A percentile compares a stretch with the other conserved stretches of the same genome.
Conservation (phyloP, 2,797 vertebrate genomes). For the Molothrus ater region DNA sequence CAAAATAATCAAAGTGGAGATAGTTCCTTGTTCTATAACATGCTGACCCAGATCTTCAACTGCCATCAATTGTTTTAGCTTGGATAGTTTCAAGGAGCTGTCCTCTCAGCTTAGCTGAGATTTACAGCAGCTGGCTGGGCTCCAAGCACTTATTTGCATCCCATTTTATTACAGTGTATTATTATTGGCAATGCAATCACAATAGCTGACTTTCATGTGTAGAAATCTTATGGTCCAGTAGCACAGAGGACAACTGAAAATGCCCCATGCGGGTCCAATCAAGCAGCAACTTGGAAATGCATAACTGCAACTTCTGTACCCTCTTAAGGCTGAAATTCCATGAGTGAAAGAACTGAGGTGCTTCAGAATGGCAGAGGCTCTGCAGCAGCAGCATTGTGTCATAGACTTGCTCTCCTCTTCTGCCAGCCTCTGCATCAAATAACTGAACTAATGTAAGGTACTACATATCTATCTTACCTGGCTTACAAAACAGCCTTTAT, state of each 20-base stretch:
- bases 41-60: slow-evolving; percentile 45
- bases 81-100: slow-evolving; percentile 6
- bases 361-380: background rate
- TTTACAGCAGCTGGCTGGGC: background rate
- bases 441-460: background rate
- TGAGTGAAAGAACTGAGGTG: background rate
- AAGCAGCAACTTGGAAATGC: background rate
- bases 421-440: background rate
- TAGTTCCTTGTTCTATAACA: slow-evolving; percentile 27
- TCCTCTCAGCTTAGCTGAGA: slow-evolving; percentile 30
- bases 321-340: background rate
- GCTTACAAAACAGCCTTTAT: background rate
- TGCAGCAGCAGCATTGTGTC: background rate
- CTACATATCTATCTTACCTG: background rate
- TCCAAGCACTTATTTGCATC: slow-evolving; percentile 7
- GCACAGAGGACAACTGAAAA: background rate
- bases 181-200: background rate
- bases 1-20: slow-evolving; percentile 33
- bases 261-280: background rate
- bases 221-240: background rate
- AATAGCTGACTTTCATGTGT: background rate
- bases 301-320: background rate
- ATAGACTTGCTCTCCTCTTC: background rate
- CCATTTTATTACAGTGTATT: background rate
- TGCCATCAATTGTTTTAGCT: slow-evolving; percentile 22